Percentiles rank a stretch among this genome's conserved stretches.
Evolutionary conservation across 2,113 vertebrate genomes (phyloP).

Genomic region (Upupa epops): DNA sequence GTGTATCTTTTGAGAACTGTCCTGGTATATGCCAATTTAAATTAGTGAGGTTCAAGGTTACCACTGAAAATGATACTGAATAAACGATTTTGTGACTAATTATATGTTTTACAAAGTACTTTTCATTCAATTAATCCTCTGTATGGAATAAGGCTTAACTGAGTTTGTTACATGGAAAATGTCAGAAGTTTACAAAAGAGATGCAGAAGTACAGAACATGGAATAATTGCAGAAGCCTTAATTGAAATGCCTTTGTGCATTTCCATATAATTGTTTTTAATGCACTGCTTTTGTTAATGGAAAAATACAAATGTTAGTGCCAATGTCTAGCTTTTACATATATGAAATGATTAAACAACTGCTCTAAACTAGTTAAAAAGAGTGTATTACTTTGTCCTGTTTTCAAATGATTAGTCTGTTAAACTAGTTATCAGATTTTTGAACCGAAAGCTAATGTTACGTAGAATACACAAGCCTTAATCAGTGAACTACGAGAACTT

Average conservation of each 20-base stretch:
- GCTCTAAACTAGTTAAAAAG: background rate
- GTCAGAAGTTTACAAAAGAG: constrained; percentile 2
- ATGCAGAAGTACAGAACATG: background rate
- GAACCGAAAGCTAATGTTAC: background rate
- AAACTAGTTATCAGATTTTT: background rate
- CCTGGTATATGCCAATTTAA: background rate
- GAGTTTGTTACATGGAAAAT: background rate
- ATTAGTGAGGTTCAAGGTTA: background rate
- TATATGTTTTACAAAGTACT: background rate
- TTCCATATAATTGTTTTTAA: constrained; percentile 7
- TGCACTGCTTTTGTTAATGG: background rate
- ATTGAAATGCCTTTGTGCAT: constrained; percentile 20
- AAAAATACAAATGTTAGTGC: constrained; percentile 18
- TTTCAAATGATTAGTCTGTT: background rate
- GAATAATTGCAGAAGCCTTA: constrained; percentile 48
- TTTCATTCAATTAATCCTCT: background rate
- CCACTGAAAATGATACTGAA: background rate
- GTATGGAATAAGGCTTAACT: background rate
- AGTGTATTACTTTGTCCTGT: background rate
- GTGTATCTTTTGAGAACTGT: background rate
- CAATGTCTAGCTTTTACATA: background rate
- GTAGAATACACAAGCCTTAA: background rate
- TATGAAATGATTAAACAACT: constrained; percentile 23
- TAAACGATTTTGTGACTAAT: background rate
- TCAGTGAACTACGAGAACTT: background rate